Percentiles rank a stretch among this genome's conserved stretches.
Evolutionary conservation across 2,113 vertebrate species (phyloP).

Genomic region (Syngnathus scovelli): DNA sequence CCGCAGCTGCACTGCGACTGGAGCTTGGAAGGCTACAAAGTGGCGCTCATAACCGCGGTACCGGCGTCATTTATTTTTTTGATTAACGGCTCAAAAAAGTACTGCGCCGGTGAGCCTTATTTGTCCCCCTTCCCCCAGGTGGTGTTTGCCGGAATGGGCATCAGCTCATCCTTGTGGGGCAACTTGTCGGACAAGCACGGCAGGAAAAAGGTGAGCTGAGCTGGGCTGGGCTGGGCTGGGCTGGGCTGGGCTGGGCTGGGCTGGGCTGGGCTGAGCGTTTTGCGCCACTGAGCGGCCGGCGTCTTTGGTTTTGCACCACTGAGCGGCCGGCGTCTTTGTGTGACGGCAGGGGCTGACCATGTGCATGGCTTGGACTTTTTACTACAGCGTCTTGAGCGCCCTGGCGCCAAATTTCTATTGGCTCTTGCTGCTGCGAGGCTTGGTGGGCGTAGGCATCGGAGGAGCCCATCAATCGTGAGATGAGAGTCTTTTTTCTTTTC

Average conservation of each 20-base stretch:
- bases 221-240: too few relatives aligned
- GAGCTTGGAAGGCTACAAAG: constrained; percentile 84
- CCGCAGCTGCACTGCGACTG: constrained; percentile 95
- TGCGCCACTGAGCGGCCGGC: too few relatives aligned
- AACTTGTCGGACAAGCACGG: constrained; percentile 89
- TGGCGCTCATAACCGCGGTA: constrained; percentile 94
- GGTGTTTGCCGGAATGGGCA: constrained; percentile 91
- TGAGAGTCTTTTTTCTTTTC: background rate
- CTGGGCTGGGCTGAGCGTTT: too few relatives aligned
- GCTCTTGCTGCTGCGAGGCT: constrained; percentile 80
- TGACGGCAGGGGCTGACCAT: constrained; percentile 66
- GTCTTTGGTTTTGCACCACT: too few relatives aligned
- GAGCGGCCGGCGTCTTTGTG: too few relatives aligned
- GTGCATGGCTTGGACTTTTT: constrained; percentile 80
- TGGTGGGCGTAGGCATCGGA: constrained; percentile 87
- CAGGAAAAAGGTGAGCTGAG: constrained; percentile 81
- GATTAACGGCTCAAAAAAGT: background rate
- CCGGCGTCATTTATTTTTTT: background rate
- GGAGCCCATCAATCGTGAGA: constrained; percentile 88
- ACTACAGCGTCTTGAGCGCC: constrained; percentile 82
- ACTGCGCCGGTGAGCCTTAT: too few relatives aligned
- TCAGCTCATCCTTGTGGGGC: constrained; percentile 88
- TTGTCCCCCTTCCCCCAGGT: constrained; percentile 62
- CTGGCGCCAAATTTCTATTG: constrained; percentile 83
- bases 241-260: too few relatives aligned